Base-by-base conservation (phyloP, 2,797 vertebrate genomes). In the Thunnus albacares region DNA sequence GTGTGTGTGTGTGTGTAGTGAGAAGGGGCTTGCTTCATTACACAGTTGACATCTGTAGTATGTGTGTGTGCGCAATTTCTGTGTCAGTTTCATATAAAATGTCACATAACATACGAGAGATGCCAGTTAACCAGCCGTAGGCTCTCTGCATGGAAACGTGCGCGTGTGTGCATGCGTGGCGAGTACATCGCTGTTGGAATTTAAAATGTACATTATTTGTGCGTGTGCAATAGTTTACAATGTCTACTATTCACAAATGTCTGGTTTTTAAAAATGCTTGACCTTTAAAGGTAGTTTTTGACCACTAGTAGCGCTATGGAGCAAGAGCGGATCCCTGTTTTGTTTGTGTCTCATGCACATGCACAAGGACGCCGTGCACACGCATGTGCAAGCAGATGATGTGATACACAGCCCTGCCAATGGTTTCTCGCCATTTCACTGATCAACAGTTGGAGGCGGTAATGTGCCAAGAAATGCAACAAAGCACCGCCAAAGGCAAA, bases 41-140 rank as follows among this genome's bases (percentile, higher is more conserved):
- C 80, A 85, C 22, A 76, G 57, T 69, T 3, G 26, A 85, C 86
- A 92, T 89, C 80, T 86, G 87, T 76, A 82, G 67, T 63, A 57
- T 81, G 30, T 78, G 2, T 68, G 64, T 58, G 26, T 80, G 75
- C 76, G 72, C 53, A 70, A 62, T 86, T 76, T 69, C 55, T 70
- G 59, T 47, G 59, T 89, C 65, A 26, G 60, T 77, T 85, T 72
- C 63, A 82, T 72, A 80, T 72, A 61, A 87, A 84, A 84, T 80
- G 83, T 87, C 85, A 85, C 62, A 71, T 9, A 64, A 49, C 70
- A 58, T 70, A 82, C 4, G 4, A 77, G 64, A 58, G 62, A 79
- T 67, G 77, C 74, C 33, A 75, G 61, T 53, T 59, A 28, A 77
- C 17, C 82, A 81, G 71, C 82, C 81, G 77, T 56, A 79, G 30